Base-by-base conservation (phyloP, 2,888 invertebrate species). In the Steinernema scapterisci region DNA sequence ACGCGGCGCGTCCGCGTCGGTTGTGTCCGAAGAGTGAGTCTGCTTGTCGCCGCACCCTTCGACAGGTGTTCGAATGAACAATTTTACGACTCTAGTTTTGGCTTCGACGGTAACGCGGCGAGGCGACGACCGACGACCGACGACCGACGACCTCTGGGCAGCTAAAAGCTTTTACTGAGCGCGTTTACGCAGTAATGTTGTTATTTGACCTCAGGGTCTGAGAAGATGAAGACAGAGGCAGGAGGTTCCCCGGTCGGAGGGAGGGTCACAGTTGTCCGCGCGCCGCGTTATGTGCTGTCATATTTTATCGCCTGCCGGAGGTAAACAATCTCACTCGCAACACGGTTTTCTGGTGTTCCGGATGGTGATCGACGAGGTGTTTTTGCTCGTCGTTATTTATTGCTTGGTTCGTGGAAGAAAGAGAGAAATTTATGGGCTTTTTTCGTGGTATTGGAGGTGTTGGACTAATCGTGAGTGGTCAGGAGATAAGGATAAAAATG, bases 271-370 rank as follows among this genome's bases (percentile, higher is more conserved):
- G n/a, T n/a, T n/a, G n/a, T n/a, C n/a, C n/a, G n/a, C n/a, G 51
- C 11, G 51, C 19, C 54, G 54, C 25, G 25, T 19, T 19, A 21
- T 31, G 63, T 16, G 63, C 63, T 63, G 63, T 25, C 63, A 63
- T 63, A 27, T 63, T 63, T 63, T 63, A 27, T 63, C 63, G 38
- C 63, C 63, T 52, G 63, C 63, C 16, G 5, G 63, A 63, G 63
- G 63, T 63, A 63, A 63, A 63, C 63, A 63, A 63, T 63, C n/a
- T 13, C 52, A 23, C 38, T 38, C n/a, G 38, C 38, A 38, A 38
- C 38, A 38, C 3, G 38, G 38, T 38, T 38, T 38, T 38, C 38
- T 38, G 38, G 38, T 38, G 38, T 38, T 38, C 38, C 38, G 38
- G 9, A 9, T 38, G 38, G 38, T 38, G 38, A 38, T 38, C 5